These are phyloP conservation scores for Bedellia somnulentella DNA, from an alignment of 2,888 invertebrate genomes.

Conservation along the genomic window DNA sequence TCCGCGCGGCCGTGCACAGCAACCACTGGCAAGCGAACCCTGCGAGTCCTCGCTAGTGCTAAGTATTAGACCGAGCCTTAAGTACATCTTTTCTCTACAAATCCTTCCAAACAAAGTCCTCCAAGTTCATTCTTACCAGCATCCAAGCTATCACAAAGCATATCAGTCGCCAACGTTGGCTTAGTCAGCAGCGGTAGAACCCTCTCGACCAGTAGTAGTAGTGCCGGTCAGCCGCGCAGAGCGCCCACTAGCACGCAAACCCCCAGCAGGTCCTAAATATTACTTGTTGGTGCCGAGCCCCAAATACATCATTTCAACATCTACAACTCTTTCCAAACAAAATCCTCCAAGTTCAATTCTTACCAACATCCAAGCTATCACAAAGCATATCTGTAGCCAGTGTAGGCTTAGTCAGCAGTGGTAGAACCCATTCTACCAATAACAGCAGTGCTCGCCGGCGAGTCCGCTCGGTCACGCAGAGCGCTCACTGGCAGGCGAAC, in stretches of 20 bases:
- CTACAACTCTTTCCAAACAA: no score
- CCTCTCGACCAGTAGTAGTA: constrained; percentile 80
- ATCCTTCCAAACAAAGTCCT: no score
- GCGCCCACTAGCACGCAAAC: constrained; percentile 73
- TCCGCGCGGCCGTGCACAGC: constrained; percentile 57
- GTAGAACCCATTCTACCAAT: constrained; percentile 80
- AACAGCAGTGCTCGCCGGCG: constrained; percentile 80
- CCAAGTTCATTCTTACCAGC: constrained; percentile 66
- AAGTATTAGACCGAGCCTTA: no score
- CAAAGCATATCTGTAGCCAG: constrained; percentile 85
- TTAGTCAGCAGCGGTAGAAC: constrained; percentile 78
- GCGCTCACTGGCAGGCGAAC: constrained; percentile 71
- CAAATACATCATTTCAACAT: no score
- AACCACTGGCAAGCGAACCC: constrained; percentile 73
- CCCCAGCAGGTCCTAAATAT: no score
- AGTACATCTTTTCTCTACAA: no score
- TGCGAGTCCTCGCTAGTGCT: no score
- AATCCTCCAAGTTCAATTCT: no score
- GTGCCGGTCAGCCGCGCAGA: constrained; percentile 63
- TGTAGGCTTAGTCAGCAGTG: constrained; percentile 78
- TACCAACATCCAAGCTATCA: background rate
- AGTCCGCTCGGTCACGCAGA: constrained; percentile 57
- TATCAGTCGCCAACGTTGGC: constrained; percentile 86
- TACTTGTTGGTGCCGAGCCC: no score
- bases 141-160: constrained; percentile 87